Evolutionary conservation across 1,140 invertebrate genomes (phyloP), one percentile per base, ranked within the genome.

Genomic region (Dufourea novaeangliae): DNA sequence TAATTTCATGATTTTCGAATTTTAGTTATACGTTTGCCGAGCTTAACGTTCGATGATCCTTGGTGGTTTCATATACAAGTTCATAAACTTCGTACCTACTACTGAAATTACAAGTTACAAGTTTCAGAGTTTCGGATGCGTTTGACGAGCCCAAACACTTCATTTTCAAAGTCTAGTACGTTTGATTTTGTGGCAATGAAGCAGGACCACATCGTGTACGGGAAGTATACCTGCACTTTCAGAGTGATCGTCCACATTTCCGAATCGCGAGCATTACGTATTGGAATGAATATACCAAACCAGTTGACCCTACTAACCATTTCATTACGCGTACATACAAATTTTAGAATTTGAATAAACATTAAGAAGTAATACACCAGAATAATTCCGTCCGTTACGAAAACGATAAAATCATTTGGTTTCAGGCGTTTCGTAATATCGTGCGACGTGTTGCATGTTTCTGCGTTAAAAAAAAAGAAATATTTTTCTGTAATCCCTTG

Each of bases 401-500:
- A 41, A 32, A 44, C 29, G 61, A 74, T 66, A 73, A 52, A 32
- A 73, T 74, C 71, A 32, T 12, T 41, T 66, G 11, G n/a, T 37
- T 6, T n/a, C 17, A 34, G 11, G 20, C 7, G 46, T 56, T 64
- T 54, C 14, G 46, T 50, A 66, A 73, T 73, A 63, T 59, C 59
- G 34, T 54, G 59, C 46, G 22, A 17, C 6, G 10, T 44, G 27
- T 12, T 41, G 46, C 34, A 56, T 34, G 61, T 74, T 74, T 61
- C 56, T 54, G 29, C 61, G 44, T 73, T 64, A 32, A 74, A 63
- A 37, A n/a, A n/a, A n/a, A n/a, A n/a, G n/a, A n/a, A 74, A 66
- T 73, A 66, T 66, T 74, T 56, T 62, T 37, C 20, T 37, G 71
- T 66, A 74, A 74, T 41, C 56, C 66, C 62, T 44, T 46, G 41